Conservation (phyloP, 2,888 invertebrate species). For the Microchrysa polita region DNA sequence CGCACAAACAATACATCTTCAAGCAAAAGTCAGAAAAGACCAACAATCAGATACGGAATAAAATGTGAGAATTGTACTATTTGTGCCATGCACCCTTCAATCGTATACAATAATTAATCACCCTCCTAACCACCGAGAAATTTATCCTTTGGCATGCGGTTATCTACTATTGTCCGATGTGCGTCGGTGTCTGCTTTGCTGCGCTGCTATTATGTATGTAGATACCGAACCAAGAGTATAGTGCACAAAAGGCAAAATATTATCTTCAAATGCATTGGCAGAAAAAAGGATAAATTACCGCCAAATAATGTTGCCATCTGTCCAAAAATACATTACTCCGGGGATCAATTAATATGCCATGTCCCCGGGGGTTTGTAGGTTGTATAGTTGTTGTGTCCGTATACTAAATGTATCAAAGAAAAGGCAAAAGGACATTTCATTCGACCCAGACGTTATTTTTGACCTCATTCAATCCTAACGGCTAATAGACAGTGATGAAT, state of each 20-base stretch:
- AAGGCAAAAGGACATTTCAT: not conserved
- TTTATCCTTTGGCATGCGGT: slow-evolving; percentile 33
- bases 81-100: too few relatives aligned
- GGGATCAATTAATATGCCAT: slow-evolving; percentile 47
- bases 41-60: slow-evolving; percentile 9
- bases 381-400: slow-evolving; percentile 21
- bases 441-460: slow-evolving; percentile 36
- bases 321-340: slow-evolving; percentile 45
- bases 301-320: slow-evolving; percentile 49
- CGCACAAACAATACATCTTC: too few relatives aligned
- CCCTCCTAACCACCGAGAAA: slow-evolving; percentile 25
- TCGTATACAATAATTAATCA: slow-evolving; percentile 31
- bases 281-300: slow-evolving; percentile 48
- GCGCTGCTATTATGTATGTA: too few relatives aligned
- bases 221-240: too few relatives aligned
- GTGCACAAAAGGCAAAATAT: slow-evolving; percentile 46
- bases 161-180: slow-evolving; percentile 40
- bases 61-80: too few relatives aligned
- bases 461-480: slow-evolving; percentile 39
- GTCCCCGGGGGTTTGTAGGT: slow-evolving; percentile 34
- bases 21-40: slow-evolving; percentile 5
- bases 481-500: slow-evolving; percentile 47
- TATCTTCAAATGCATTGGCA: slow-evolving; percentile 2
- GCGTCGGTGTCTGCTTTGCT: too few relatives aligned
- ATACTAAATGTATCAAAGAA: slow-evolving; percentile 20